Evolutionary conservation across 2,888 invertebrate genomes (phyloP).

Genomic region (Chaitophorus viminalis): DNA sequence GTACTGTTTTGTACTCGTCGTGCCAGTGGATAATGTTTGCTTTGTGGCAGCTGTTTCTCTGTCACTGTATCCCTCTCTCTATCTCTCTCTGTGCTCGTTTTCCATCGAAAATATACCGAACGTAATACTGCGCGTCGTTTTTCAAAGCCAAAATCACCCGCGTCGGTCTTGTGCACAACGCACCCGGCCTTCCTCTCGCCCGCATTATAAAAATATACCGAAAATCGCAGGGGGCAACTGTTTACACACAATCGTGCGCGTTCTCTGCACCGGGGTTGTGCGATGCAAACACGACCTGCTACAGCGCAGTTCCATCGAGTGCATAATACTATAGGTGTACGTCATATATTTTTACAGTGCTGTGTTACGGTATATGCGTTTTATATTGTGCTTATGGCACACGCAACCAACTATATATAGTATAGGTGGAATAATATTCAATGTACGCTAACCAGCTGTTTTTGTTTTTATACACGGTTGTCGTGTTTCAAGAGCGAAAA

Average conservation of each 20-base stretch:
- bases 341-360: not conserved
- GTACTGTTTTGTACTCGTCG: slow-evolving; percentile 1
- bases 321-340: too few relatives aligned
- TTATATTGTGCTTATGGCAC: not conserved
- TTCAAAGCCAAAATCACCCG: slow-evolving; percentile 41
- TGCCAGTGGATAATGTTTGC: slow-evolving; percentile 29
- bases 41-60: slow-evolving; percentile 35
- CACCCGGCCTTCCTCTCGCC: not conserved
- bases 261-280: not conserved
- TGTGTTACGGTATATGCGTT: not conserved
- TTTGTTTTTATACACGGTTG: slow-evolving; percentile 11
- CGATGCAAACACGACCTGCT: not conserved
- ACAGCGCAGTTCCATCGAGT: not conserved
- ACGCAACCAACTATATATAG: not conserved
- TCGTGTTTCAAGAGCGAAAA: not conserved
- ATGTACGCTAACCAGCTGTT: slow-evolving; percentile 52
- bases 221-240: not conserved
- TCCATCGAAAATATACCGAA: not conserved
- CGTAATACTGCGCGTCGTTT: not conserved
- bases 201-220: not conserved
- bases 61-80: not conserved
- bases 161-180: not conserved
- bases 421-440: too few relatives aligned
- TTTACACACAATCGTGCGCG: not conserved
- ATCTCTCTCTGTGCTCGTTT: too few relatives aligned